Conservation (phyloP, 2,113 vertebrate species). For the Ondatra zibethicus region DNA sequence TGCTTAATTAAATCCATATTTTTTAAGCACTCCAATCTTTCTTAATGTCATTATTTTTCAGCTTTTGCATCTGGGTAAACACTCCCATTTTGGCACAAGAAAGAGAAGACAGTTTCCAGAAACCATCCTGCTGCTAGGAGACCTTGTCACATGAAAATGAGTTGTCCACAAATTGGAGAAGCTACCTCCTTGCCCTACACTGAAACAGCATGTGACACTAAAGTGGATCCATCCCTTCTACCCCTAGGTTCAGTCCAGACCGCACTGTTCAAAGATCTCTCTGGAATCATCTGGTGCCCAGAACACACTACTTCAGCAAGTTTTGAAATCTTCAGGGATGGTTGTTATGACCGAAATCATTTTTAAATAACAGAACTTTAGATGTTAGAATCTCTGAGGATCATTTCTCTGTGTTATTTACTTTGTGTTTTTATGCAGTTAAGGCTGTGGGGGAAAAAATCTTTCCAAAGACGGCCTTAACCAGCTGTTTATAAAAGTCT, state of each 20-base stretch:
- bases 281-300: neutral
- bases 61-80: constrained; percentile 71
- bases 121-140: constrained; percentile 38
- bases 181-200: neutral
- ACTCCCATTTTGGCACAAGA: constrained; percentile 69
- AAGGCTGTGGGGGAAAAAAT: neutral
- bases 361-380: constrained; percentile 56
- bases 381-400: constrained; percentile 10
- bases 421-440: neutral
- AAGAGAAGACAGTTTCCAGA: constrained; percentile 54
- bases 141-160: constrained; percentile 29
- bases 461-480: neutral
- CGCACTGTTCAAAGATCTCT: neutral
- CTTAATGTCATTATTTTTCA: constrained; percentile 64
- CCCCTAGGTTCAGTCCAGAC: neutral
- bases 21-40: constrained; percentile 69
- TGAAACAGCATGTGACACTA: neutral
- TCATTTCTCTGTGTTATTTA: constrained; percentile 24
- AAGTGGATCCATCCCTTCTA: neutral
- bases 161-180: constrained; percentile 53
- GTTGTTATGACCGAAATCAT: neutral
- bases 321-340: constrained; percentile 17
- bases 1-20: constrained; percentile 78
- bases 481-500: neutral
- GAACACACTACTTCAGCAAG: neutral